Evolutionary conservation across 1,140 invertebrate genomes (phyloP).

Genomic region (Acromyrmex echinatior): DNA sequence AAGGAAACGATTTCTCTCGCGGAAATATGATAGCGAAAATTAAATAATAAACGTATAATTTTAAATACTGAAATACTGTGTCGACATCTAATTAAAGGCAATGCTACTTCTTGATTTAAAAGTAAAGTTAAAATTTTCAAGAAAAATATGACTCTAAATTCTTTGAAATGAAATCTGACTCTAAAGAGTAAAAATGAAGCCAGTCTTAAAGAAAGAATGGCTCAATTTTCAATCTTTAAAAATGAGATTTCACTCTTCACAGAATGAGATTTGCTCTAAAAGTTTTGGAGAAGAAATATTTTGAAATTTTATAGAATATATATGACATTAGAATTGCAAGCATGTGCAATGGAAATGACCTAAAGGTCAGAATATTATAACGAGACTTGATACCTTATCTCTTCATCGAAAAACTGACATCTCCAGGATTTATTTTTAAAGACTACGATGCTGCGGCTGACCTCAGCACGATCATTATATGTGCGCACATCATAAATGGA

Average conservation of each 20-base stretch:
- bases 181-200: too few species aligned
- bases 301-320: not conserved
- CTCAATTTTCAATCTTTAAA: too few species aligned
- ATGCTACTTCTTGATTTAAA: not conserved
- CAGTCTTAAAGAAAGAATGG: too few species aligned
- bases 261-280: too few species aligned
- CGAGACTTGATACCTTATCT: not conserved
- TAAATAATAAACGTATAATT: slow-evolving; percentile 13
- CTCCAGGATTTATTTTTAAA: slow-evolving; percentile 30
- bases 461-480: not conserved
- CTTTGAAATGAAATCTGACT: too few species aligned
- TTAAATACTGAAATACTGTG: not conserved
- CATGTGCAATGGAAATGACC: not conserved
- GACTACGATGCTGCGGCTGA: slow-evolving; percentile 3
- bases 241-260: too few species aligned
- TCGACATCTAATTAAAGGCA: not conserved
- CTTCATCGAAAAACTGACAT: slow-evolving; percentile 7
- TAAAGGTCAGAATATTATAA: slow-evolving; percentile 10
- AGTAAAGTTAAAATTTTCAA: not conserved
- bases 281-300: not conserved
- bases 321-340: not conserved
- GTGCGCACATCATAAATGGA: slow-evolving; percentile 22
- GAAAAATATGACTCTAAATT: not conserved
- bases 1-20: slow-evolving; percentile 17
- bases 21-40: not conserved